These are phyloP conservation scores for Chloroceryle amazona DNA, from an alignment of 2,797 vertebrate genomes.

Conservation along the genomic window DNA sequence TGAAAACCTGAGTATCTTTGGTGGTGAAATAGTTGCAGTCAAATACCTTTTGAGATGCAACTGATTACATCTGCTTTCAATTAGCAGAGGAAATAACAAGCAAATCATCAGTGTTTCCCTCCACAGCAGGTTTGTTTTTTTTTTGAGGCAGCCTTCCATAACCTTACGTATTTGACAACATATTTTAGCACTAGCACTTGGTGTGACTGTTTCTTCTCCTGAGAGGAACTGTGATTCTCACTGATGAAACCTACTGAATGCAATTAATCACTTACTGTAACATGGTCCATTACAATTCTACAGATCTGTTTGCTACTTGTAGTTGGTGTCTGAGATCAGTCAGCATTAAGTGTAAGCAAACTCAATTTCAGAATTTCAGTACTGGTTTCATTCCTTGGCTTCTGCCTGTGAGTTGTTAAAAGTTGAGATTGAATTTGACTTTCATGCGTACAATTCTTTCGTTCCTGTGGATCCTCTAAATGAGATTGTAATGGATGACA, in stretches of 20 bases:
- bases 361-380: neutral
- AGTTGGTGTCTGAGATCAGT: neutral
- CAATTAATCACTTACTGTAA: neutral
- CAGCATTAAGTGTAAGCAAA: neutral
- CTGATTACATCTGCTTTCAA: constrained; percentile 34
- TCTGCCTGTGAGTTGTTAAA: neutral
- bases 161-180: constrained; percentile 2
- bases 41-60: neutral
- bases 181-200: constrained; percentile 46
- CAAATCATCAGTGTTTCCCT: constrained; percentile 13
- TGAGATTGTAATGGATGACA: neutral
- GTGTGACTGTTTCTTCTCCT: neutral
- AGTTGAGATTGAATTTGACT: neutral
- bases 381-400: neutral
- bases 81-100: constrained; percentile 25
- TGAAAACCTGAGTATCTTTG: neutral
- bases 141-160: constrained; percentile 19
- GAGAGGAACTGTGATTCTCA: constrained; percentile 9
- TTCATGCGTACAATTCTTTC: neutral
- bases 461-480: neutral
- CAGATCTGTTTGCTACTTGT: neutral
- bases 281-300: neutral
- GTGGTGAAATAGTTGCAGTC: neutral
- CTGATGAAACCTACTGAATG: neutral
- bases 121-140: neutral